phyloP scores from a whole-genome alignment of 2,797 vertebrate species.

The Coregonus ussuriensis region DNA sequence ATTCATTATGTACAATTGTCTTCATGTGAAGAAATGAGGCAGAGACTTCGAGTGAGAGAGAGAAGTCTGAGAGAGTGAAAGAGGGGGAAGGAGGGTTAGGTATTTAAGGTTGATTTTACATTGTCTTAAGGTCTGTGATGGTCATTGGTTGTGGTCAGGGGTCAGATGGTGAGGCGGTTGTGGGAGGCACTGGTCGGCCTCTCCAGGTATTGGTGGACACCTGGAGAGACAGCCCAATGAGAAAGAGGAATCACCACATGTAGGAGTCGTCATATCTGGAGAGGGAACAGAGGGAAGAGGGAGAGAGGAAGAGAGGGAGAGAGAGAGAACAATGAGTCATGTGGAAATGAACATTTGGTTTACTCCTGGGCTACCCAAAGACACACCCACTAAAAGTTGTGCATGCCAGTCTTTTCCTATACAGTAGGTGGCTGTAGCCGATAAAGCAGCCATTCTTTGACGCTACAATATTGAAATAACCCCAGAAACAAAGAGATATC shows the following conservation, averaged over 20 bases:
- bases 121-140: conserved; percentile 29
- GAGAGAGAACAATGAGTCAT: not conserved
- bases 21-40: conserved; percentile 33
- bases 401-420: not conserved
- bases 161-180: conserved; percentile 31
- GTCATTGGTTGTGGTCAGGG: conserved; percentile 6
- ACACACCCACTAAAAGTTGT: not conserved
- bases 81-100: not conserved
- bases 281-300: not conserved
- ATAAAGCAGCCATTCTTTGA: not conserved
- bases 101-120: not conserved
- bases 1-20: conserved; percentile 68
- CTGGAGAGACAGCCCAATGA: conserved; percentile 46
- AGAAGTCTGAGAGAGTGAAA: conserved; percentile 15
- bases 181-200: conserved; percentile 67
- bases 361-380: not conserved
- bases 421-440: not conserved
- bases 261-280: conserved; percentile 71
- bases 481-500: not conserved
- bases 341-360: not conserved
- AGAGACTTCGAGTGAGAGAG: conserved; percentile 10
- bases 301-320: not conserved
- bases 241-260: conserved; percentile 68
- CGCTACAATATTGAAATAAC: not conserved
- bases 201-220: conserved; percentile 53